A percentile compares a stretch with the other conserved stretches of the same genome.
Evolutionary conservation across 1,140 invertebrate species (phyloP).

Genomic region (Stegodyphus dumicola): DNA sequence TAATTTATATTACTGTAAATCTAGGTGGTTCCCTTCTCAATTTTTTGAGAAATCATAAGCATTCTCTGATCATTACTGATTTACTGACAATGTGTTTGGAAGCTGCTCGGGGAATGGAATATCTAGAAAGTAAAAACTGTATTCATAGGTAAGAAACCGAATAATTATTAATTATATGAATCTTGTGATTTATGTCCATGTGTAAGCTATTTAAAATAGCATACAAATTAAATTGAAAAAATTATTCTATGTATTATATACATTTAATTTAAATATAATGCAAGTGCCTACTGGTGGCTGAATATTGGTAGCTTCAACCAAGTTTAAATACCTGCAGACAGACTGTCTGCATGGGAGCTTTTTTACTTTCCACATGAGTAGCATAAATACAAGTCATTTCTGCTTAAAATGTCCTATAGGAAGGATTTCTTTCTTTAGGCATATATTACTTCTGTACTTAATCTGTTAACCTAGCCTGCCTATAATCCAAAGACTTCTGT

Average conservation of each 20-base stretch:
- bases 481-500: no score
- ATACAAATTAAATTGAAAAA: no score
- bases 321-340: background rate
- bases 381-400: background rate
- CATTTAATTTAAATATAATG: no score
- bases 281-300: no score
- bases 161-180: no score
- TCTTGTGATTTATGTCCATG: no score
- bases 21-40: constrained; percentile 89
- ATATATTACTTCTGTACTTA: no score
- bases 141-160: constrained; percentile 77
- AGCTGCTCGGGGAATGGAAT: constrained; percentile 93
- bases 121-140: constrained; percentile 95
- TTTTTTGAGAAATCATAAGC: constrained; percentile 75
- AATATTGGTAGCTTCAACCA: background rate
- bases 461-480: no score
- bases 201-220: no score
- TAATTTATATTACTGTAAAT: background rate
- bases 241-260: no score
- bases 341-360: background rate
- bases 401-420: no score
- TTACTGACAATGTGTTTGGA: constrained; percentile 88
- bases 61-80: constrained; percentile 71
- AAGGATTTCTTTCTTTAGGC: no score
- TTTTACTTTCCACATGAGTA: background rate